Conservation (phyloP, 2,888 invertebrate genomes). For the Lithophane leautieri region DNA sequence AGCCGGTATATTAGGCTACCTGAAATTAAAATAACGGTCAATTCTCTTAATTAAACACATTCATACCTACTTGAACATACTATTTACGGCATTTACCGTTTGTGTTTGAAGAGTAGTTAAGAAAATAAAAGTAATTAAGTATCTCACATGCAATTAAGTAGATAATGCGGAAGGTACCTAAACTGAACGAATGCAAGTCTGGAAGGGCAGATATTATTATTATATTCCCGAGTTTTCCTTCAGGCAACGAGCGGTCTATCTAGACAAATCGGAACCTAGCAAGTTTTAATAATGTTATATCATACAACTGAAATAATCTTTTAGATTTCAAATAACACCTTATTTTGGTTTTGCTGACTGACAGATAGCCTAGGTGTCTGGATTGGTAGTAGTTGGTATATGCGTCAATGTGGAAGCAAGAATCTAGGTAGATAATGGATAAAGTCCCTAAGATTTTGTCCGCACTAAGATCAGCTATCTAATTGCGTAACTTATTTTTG, state of each 20-base stretch:
- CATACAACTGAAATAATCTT: background rate
- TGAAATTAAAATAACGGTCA: slow-evolving; percentile 84
- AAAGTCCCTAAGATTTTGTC: background rate
- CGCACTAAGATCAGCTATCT: background rate
- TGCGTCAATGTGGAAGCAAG: background rate
- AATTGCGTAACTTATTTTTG: too few relatives aligned
- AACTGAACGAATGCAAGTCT: background rate
- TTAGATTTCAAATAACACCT: background rate
- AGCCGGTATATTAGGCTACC: slow-evolving; percentile 95
- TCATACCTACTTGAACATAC: slow-evolving; percentile 22
- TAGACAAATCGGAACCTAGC: background rate
- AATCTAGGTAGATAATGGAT: background rate
- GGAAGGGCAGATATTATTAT: background rate
- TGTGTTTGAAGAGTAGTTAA: slow-evolving; percentile 47
- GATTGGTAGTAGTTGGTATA: too few relatives aligned
- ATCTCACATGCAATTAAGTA: background rate
- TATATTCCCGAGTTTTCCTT: background rate
- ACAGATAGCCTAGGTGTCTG: too few relatives aligned
- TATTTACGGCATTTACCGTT: slow-evolving; percentile 54
- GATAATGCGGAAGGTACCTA: background rate
- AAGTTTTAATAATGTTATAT: background rate
- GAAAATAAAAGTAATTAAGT: slow-evolving; percentile 56
- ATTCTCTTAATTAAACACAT: slow-evolving; percentile 51
- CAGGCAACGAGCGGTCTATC: background rate
- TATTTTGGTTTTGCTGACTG: background rate